Evolutionary conservation across 30 jellyfish, hydroid and myxozoan species (phyloP).

Genomic region (Aurelia aurita): DNA sequence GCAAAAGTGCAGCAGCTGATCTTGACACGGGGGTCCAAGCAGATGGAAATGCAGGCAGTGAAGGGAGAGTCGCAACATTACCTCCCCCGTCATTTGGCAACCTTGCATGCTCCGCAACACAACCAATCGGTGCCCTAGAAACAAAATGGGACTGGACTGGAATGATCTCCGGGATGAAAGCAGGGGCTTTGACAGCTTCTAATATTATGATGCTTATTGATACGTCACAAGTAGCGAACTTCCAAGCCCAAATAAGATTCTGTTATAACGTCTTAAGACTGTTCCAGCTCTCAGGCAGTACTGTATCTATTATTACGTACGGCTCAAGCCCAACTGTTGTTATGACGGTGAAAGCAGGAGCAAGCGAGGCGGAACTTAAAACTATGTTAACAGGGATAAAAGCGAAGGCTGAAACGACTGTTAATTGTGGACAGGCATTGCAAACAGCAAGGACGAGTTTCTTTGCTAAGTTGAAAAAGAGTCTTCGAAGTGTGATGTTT

Average conservation of each 20-base stretch:
- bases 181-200: constrained; percentile 81
- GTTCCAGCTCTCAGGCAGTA: constrained; percentile 70
- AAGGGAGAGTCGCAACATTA: constrained; percentile 77
- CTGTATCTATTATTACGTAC: constrained; percentile 71
- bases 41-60: constrained; percentile 73
- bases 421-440: constrained; percentile 93
- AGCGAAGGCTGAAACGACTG: constrained; percentile 77
- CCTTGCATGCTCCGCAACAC: constrained; percentile 90
- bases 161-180: constrained; percentile 70
- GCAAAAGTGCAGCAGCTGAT: constrained; percentile 77
- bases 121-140: constrained; percentile 80
- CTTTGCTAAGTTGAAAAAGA: constrained; percentile 47
- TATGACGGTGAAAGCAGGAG: constrained; percentile 51
- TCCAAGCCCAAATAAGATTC: constrained; percentile 80
- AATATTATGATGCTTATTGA: constrained; percentile 83
- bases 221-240: constrained; percentile 67
- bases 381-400: constrained; percentile 75
- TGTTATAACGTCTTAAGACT: constrained; percentile 67
- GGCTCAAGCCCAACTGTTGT: constrained; percentile 68
- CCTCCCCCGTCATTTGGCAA: constrained; percentile 90
- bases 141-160: constrained; percentile 93
- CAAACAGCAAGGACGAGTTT: constrained; percentile 69
- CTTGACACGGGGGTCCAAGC: constrained; percentile 89
- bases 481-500: constrained; percentile 61
- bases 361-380: constrained; percentile 57